Evolutionary conservation across 2,113 vertebrate genomes (phyloP).

Genomic region (Chunga burmeisteri): DNA sequence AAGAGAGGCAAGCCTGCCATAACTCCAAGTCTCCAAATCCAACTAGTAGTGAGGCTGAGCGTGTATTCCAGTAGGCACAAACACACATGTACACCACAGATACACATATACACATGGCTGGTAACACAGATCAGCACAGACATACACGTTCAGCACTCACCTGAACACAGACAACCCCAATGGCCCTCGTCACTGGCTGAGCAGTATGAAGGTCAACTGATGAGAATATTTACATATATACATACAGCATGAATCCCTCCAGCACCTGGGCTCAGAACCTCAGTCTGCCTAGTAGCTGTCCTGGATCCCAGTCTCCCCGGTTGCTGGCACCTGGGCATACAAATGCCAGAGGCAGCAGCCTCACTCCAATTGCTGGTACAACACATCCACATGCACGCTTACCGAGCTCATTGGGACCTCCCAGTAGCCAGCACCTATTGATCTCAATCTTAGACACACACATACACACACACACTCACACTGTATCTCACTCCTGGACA

Average conservation of each 20-base stretch:
- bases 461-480: background rate
- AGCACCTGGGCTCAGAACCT: background rate
- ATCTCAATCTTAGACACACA: background rate
- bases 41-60: background rate
- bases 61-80: background rate
- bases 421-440: background rate
- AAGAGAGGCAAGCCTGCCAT: background rate
- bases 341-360: background rate
- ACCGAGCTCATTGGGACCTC: background rate
- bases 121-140: background rate
- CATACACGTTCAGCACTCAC: background rate
- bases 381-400: fast-evolving
- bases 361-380: background rate
- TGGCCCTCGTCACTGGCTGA: background rate
- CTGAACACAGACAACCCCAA: background rate
- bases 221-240: background rate
- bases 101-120: no score
- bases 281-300: background rate
- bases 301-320: background rate
- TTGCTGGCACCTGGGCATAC: background rate
- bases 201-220: background rate
- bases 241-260: background rate
- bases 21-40: background rate
- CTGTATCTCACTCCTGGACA: background rate
- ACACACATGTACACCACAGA: background rate